A percentile compares a stretch with the other conserved stretches of the same genome.
phyloP scores from a whole-genome alignment of 2,888 invertebrate genomes.

The Phlogophora meticulosa region DNA sequence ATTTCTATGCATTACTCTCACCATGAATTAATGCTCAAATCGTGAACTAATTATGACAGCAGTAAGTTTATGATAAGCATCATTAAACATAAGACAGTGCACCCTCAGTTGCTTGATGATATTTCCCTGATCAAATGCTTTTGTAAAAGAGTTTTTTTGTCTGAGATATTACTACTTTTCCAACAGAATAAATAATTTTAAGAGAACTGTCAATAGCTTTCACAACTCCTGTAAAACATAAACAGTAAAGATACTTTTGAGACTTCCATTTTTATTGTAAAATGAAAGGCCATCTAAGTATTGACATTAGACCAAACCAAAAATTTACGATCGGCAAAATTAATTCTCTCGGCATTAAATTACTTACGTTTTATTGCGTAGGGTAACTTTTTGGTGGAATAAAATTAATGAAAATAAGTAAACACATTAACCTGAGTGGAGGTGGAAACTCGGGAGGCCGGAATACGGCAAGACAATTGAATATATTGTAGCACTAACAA shows the following conservation, averaged over 20 bases:
- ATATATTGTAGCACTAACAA: conserved; percentile 72
- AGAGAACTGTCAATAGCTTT: conserved; percentile 44
- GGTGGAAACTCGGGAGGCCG: conserved; percentile 61
- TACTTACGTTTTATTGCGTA: conserved; percentile 62
- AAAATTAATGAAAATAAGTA: conserved; percentile 70
- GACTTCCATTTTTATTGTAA: conserved; percentile 25
- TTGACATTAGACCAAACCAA: conserved; percentile 50
- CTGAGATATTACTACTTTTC: conserved; percentile 34
- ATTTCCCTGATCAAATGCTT: conserved; percentile 17
- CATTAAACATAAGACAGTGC: conserved; percentile 38
- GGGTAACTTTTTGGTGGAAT: conserved; percentile 60
- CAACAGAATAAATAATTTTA: conserved; percentile 35
- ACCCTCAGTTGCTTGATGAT: conserved; percentile 38
- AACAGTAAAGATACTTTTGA: conserved; percentile 28
- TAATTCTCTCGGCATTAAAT: conserved; percentile 56
- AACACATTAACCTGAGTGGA: conserved; percentile 69
- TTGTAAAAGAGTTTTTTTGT: conserved; percentile 26
- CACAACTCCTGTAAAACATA: conserved; percentile 26
- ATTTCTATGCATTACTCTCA: neutral
- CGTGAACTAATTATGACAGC: conserved; percentile 18
- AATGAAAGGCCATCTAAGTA: conserved; percentile 43
- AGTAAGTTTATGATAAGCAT: conserved; percentile 17
- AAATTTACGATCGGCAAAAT: conserved; percentile 59
- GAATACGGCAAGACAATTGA: conserved; percentile 68
- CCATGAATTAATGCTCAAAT: neutral